These are phyloP conservation scores for Bergia sp. DNA, from an alignment of 92 coral and sea anemone genomes.

Conservation along the genomic window DNA sequence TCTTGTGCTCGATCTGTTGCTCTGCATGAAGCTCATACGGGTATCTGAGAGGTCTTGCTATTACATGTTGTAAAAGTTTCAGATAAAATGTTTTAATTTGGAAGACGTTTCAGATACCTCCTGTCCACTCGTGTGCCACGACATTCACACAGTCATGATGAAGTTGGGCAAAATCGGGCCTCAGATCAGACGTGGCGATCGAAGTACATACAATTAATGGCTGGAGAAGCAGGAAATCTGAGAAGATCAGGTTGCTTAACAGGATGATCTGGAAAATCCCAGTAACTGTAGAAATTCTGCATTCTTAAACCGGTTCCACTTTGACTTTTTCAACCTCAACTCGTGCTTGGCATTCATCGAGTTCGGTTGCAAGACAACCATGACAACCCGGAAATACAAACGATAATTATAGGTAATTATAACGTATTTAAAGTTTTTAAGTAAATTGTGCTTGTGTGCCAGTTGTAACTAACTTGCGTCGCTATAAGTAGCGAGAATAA, in stretches of 20 bases:
- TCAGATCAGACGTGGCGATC: slow-evolving; percentile 15
- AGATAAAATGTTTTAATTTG: neutral
- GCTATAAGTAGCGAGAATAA: slow-evolving; percentile 1
- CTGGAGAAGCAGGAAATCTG: slow-evolving; percentile 7
- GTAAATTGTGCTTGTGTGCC: slow-evolving; percentile 8
- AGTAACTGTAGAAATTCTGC: slow-evolving; percentile 14
- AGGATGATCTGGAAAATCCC: slow-evolving; percentile 6
- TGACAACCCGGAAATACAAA: slow-evolving; percentile 17
- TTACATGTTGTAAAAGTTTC: slow-evolving; percentile 9
- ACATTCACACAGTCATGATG: slow-evolving; percentile 4
- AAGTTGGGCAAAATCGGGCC: neutral
- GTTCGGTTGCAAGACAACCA: slow-evolving; percentile 23
- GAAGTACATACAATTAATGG: slow-evolving; percentile 17
- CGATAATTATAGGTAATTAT: slow-evolving; percentile 18
- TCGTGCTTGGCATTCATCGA: slow-evolving; percentile 6
- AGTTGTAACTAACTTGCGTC: slow-evolving; percentile 4
- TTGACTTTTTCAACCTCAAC: slow-evolving; percentile 6
- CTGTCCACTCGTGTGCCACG: slow-evolving; percentile 7
- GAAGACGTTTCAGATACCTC: slow-evolving; percentile 6
- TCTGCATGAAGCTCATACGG: slow-evolving; percentile 11
- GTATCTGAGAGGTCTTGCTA: slow-evolving; percentile 9
- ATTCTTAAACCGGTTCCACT: slow-evolving; percentile 25
- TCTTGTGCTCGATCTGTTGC: slow-evolving; percentile 6
- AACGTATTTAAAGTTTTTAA: slow-evolving; percentile 6
- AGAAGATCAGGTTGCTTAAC: slow-evolving; percentile 23